Evolutionary conservation across 2,888 invertebrate genomes (phyloP).

Genomic region (Timema cristinae): DNA sequence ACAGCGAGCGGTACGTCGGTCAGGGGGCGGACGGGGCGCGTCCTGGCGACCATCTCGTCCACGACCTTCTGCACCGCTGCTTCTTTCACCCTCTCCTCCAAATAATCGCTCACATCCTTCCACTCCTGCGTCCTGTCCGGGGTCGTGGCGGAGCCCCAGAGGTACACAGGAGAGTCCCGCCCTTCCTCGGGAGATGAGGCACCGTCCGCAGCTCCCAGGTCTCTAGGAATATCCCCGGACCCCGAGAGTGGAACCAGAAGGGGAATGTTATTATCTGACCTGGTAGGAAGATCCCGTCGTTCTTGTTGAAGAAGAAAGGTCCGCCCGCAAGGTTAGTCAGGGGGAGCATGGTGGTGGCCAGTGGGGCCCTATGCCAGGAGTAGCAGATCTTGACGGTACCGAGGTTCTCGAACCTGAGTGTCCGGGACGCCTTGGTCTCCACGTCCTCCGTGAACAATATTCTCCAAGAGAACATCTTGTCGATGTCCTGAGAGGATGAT

Average conservation of each 20-base stretch:
- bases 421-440: not conserved
- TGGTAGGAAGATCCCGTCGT: not conserved
- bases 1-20: not conserved
- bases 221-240: not conserved
- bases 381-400: not conserved
- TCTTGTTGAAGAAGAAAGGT: slow-evolving; percentile 13
- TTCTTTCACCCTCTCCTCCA: not conserved
- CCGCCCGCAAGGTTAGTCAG: not conserved
- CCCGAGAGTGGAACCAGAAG: slow-evolving; percentile 7
- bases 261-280: not conserved
- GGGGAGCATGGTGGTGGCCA: not conserved
- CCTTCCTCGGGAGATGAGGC: not conserved
- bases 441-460: not conserved
- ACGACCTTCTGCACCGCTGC: not conserved
- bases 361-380: not conserved
- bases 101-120: not conserved
- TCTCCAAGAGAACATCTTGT: too few species aligned
- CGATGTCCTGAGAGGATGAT: too few species aligned
- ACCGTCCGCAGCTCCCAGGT: not conserved
- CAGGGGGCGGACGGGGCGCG: not conserved
- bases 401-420: not conserved
- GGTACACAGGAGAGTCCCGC: not conserved
- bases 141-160: not conserved
- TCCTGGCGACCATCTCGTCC: not conserved
- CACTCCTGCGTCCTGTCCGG: not conserved